Base-by-base conservation (phyloP, 2,113 vertebrate genomes). In the Cheirogaleus medius region DNA sequence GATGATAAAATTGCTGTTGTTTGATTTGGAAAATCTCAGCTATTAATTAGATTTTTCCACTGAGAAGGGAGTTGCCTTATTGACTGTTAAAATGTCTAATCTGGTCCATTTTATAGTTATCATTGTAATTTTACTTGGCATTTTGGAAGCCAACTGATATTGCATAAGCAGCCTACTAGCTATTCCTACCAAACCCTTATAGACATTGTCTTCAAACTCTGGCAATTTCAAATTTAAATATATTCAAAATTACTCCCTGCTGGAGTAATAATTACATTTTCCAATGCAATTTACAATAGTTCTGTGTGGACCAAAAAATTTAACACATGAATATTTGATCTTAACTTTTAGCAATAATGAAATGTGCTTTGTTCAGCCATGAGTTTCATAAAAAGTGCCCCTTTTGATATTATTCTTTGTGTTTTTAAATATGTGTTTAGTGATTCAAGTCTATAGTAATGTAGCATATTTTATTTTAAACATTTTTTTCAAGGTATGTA, bases 21-120 rank as follows among this genome's bases (percentile, higher is more conserved):
- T 96, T 86, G 54, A 56, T 71, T 93, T 94, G n/a, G 92, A 95
- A 91, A 90, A 56, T 71, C 52, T 90, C 17, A 80, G 20, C 32
- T 86, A 39, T 81, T 95, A 66, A 66, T 96, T 91, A 89, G 42
- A 68, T 68, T 87, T 83, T 47, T 91, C 47, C n/a, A 71, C 25
- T 4, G 73, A 69, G 27, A 74, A 83, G 3, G 17, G 2, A 91
- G 12, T 47, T 49, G 52, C 39, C 32, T 87, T 76, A 52, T 8
- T 58, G 64, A 29, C 60, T 52, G 20, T 81, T 64, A 80, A 66
- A 89, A 42, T 56, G 76, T 95, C n/a, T 49, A 37, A 34, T 39
- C 42, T 71, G 17, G 42, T 23, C 39, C 7, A 34, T 90, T 91
- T 80, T 74, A 13, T 49, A 63, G n/a, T 68, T 34, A 83, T 25